Base-by-base conservation (phyloP, 2,113 vertebrate genomes). In the Talpa occidentalis region DNA sequence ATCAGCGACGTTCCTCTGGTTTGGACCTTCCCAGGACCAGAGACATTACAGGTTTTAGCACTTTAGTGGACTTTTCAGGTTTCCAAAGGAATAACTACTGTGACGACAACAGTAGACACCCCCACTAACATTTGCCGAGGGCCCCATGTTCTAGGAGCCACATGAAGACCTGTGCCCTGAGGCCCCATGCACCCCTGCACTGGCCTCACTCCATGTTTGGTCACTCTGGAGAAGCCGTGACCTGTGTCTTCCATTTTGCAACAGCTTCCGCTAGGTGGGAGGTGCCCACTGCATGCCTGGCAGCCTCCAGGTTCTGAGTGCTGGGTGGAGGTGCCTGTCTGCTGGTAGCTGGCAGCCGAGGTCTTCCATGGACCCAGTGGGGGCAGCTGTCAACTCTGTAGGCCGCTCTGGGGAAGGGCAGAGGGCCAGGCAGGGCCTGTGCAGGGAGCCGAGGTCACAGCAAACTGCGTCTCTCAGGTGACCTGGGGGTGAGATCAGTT, bases 151-250 rank as follows among this genome's bases (percentile, higher is more conserved):
- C 9, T 21, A 22, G 32, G 17, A 10, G 22, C 17, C 52, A 22
- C 6, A 6, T 9, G 2, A 32, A 21, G 62, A n/a, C 35, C 15
- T 35, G 14, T 5, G 16, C 49, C 49, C 49, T 16, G 15, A 15
- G 49, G 49, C 26, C 2, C 0, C 5, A 0, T 6, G 2, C 0
- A 0, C 4, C 14, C 32, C 12, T 1, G 35, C 21, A 0, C 0
- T 15, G 0, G 0, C 6, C 56, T 32, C 35, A 0, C 21, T 2
- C 4, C 6, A 2, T 44, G 6, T 42, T 10, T 22, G 32, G 62
- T 26, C 32, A 3, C 49, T 10, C 52, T 3, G 3, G 35, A 40
- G 72, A 74, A 59, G n/a, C 30, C 30, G 3, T 17, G 32, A 0
- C 17, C 15, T 12, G 7, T 17, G 44, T 37, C 79, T 74, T 78